phyloP scores from a whole-genome alignment of 1,140 invertebrate genomes.

The Metopolophium dirhodum region DNA sequence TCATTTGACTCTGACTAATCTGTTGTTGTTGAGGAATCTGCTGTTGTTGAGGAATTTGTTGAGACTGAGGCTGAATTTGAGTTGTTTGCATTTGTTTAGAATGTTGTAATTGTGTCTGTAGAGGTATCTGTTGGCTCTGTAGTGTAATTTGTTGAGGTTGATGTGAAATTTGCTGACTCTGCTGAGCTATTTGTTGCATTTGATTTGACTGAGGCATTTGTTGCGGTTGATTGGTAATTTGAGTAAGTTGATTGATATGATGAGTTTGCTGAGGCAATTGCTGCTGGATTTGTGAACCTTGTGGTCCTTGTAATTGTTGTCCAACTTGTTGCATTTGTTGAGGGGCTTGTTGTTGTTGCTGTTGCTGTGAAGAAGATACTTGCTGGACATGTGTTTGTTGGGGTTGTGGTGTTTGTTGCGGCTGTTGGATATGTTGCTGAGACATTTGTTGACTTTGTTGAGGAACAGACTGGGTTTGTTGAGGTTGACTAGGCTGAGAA shows the following conservation, averaged over 20 bases:
- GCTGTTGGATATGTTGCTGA: constrained; percentile 54
- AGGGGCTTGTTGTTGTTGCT: constrained; percentile 57
- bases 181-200: constrained; percentile 58
- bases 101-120: constrained; percentile 60
- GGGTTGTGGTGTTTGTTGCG: constrained; percentile 38
- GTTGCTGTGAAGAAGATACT: constrained; percentile 57
- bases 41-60: constrained; percentile 54
- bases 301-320: constrained; percentile 58
- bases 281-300: constrained; percentile 60
- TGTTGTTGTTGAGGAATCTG: constrained; percentile 60
- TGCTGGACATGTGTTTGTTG: constrained; percentile 58
- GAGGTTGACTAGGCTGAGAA: constrained; percentile 56
- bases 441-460: constrained; percentile 56
- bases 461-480: constrained; percentile 56
- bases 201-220: constrained; percentile 58
- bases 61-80: constrained; percentile 59
- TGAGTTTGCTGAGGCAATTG: constrained; percentile 58
- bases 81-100: constrained; percentile 59
- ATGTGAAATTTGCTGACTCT: constrained; percentile 57
- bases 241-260: constrained; percentile 59
- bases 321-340: constrained; percentile 58
- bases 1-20: constrained; percentile 60
- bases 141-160: constrained; percentile 57
- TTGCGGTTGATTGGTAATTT: constrained; percentile 56
- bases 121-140: constrained; percentile 43